Percentiles rank a stretch among this genome's conserved stretches.
phyloP scores from a whole-genome alignment of 2,797 vertebrate genomes.

The Xiphorhynchus erythropygius region DNA sequence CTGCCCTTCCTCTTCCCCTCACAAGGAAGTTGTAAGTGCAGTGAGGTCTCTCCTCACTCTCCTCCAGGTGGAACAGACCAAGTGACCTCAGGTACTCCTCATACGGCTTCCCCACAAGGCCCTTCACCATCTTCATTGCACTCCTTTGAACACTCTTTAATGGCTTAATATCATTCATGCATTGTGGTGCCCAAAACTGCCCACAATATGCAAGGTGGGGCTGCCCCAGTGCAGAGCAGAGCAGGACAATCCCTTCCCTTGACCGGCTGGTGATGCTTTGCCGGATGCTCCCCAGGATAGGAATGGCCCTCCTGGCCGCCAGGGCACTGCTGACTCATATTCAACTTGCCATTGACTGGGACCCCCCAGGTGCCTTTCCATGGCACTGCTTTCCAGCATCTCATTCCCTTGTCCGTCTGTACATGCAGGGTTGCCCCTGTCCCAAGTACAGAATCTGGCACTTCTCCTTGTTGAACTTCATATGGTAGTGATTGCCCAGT shows the following conservation, averaged over 20 bases:
- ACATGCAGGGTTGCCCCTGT: background rate
- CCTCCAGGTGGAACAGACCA: background rate
- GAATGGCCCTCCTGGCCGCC: background rate
- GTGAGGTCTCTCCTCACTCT: background rate
- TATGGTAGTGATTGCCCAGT: background rate
- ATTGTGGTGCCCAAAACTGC: background rate
- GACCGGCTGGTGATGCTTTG: accelerated
- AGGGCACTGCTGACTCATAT: background rate
- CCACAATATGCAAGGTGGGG: background rate
- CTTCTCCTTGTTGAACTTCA: background rate
- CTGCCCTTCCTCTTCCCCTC: background rate
- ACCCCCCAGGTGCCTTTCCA: background rate
- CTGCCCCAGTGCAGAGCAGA: background rate
- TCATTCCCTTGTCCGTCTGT: background rate
- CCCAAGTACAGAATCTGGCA: background rate
- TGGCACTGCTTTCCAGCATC: background rate
- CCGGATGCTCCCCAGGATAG: background rate
- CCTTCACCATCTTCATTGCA: background rate
- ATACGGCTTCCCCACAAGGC: background rate
- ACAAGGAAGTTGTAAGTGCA: background rate
- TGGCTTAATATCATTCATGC: background rate
- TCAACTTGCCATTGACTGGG: background rate
- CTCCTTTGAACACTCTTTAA: background rate
- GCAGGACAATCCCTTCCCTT: background rate
- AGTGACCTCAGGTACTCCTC: background rate